Base-by-base conservation (phyloP, 1,140 invertebrate genomes). In the Tribolium castaneum region DNA sequence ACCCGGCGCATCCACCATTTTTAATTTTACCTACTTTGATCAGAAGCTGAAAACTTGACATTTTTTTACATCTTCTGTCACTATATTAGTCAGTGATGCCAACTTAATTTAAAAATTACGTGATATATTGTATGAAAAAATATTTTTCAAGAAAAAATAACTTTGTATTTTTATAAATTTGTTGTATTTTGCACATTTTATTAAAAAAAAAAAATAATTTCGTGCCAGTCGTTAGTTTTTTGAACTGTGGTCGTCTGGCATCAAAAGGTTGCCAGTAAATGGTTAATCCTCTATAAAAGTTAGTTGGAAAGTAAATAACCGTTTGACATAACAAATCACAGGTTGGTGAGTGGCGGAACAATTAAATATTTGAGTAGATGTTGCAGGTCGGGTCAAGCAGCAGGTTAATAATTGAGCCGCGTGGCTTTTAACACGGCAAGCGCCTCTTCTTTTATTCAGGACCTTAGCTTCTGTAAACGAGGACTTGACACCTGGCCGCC, bases 311-410 rank as follows among this genome's bases (percentile, higher is more conserved):
- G 81, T 82, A 85, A 85, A 82, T 85, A 83, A 84, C 77, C 83
- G 80, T 85, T 85, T 85, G 84, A 85, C 85, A 86, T 85, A 84
- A 84, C 85, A 85, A 86, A 86, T 86, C 85, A 86, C 84, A 82
- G 84, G 82, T 71, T 76, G 80, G 79, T 80, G 82, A 84, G 84
- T 85, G 84, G 84, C 82, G 83, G 82, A 84, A 84, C 84, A 86
- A 86, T 86, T 86, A 86, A 86, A 86, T 86, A 86, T 86, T 86
- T 86, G 84, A 86, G 82, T 78, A 82, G 84, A 81, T 77, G 82
- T 81, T 83, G 75, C 83, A 79, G 83, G 75, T 80, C 81, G 84
- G 85, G 85, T 85, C 85, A 86, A 85, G 84, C 83, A 85, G 83
- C 73, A 78, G 78, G 81, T 86, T 84, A 86, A 86, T 86, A 86